Evolutionary conservation across 1,140 invertebrate genomes (phyloP).

Genomic region (Tetramorium parvispinum): DNA sequence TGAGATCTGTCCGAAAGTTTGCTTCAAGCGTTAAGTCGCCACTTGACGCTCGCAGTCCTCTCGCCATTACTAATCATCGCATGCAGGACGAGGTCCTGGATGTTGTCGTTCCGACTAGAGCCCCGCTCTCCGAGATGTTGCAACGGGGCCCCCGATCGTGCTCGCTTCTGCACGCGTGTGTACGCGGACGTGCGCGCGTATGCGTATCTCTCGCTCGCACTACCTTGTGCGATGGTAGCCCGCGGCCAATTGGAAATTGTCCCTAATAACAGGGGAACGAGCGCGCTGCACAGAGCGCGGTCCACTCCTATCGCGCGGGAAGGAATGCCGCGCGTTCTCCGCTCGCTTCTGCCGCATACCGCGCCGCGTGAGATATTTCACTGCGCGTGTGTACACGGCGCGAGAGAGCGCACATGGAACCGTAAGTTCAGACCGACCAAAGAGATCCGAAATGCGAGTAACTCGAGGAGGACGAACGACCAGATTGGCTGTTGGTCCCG

Average conservation of each 20-base stretch:
- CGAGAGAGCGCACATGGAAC: not conserved
- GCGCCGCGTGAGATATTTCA: conserved; percentile 58
- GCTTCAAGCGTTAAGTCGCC: not conserved
- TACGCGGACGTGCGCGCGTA: conserved; percentile 22
- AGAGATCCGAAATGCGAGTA: conserved; percentile 38
- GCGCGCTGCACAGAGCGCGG: conserved; percentile 56
- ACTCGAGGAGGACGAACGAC: conserved; percentile 22
- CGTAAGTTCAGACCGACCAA: not conserved
- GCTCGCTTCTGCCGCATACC: conserved; percentile 71
- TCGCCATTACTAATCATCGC: not conserved
- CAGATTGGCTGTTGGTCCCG: conserved; percentile 2
- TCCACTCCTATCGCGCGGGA: conserved; percentile 80
- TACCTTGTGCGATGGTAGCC: conserved; percentile 70
- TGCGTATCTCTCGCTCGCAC: conserved; percentile 38
- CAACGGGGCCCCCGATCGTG: not conserved
- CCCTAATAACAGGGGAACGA: conserved; percentile 85
- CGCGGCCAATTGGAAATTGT: conserved; percentile 85
- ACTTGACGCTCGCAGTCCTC: not conserved
- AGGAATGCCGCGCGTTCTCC: conserved; percentile 59
- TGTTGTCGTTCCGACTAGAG: not conserved
- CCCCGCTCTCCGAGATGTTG: conserved; percentile 10
- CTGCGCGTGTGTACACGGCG: conserved; percentile 18
- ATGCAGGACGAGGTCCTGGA: not conserved
- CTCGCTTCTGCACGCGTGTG: conserved; percentile 56
- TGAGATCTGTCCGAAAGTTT: not conserved